These are phyloP conservation scores for Amblyornis subalaris DNA, from an alignment of 2,113 vertebrate genomes.

Conservation along the genomic window DNA sequence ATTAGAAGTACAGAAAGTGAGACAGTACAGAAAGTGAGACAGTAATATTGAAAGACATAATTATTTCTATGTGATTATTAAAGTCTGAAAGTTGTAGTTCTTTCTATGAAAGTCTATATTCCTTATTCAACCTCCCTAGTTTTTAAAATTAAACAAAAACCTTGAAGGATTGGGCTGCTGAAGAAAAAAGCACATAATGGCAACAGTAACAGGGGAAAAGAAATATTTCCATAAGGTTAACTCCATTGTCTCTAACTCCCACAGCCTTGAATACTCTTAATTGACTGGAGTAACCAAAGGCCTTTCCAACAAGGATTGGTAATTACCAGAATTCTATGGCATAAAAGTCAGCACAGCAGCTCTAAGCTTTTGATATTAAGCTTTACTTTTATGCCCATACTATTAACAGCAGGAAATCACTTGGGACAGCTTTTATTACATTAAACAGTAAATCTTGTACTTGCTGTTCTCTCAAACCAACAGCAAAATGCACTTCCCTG, in stretches of 20 bases:
- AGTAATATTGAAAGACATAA: background rate
- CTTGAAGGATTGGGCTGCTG: background rate
- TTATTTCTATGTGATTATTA: background rate
- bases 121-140: background rate
- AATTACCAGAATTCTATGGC: background rate
- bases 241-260: background rate
- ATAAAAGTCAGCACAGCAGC: background rate
- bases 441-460: background rate
- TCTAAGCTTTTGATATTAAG: background rate
- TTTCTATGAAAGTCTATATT: background rate
- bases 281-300: background rate
- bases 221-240: background rate
- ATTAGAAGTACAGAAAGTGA: background rate
- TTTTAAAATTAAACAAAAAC: background rate
- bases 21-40: background rate
- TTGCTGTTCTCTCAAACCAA: background rate
- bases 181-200: background rate
- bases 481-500: background rate
- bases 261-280: background rate
- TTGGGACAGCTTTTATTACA: background rate
- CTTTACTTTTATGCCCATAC: background rate
- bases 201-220: background rate
- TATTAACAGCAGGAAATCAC: background rate
- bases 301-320: background rate
- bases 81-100: background rate